Evolutionary conservation across 2,888 invertebrate genomes (phyloP), one percentile per base, ranked within the genome.

Genomic region (Norana najaformis): DNA sequence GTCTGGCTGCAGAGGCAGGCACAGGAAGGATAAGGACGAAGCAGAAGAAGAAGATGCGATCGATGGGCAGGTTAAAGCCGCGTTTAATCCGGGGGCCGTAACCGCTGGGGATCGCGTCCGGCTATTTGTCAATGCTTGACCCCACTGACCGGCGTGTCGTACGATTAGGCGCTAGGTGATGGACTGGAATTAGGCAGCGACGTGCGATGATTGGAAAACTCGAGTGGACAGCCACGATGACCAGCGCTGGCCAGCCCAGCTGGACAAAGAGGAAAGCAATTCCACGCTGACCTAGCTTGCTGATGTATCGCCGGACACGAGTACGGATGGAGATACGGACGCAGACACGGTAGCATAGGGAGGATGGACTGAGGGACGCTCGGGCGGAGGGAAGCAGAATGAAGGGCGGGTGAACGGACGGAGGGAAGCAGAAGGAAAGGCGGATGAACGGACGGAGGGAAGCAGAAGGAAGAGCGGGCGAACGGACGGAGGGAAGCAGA

Each of bases 131-230:
- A 69, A 69, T 69, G 69, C 69, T 69, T 69, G 69, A 69, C 69
- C 69, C 69, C 69, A 13, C 30, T 69, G 69, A 69, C 69, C 69
- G 13, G 69, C 69, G 69, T 69, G 69, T 69, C 69, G 30, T 69
- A 69, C 69, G 69, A 69, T 69, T 69, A 69, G 69, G 69, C 69
- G 69, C 69, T n/a, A 85, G 85, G 85, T 37, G 85, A 85, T 36
- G 85, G 37, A 85, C 85, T 37, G 85, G 85, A 36, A 85, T 85
- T 85, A 85, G 85, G 85, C 35, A 85, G 35, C 36, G 37, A 85
- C 85, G 85, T 85, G 85, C 37, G 85, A 37, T 36, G 85, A 85
- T 85, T 85, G 36, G 85, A 85, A 85, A 85, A 85, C 36, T 37
- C 20, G 85, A 85, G 36, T 35, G 85, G 85, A 37, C 85, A 85